These are phyloP conservation scores for Clarias pachynema DNA, from an alignment of 2,797 vertebrate genomes.

Conservation along the genomic window DNA sequence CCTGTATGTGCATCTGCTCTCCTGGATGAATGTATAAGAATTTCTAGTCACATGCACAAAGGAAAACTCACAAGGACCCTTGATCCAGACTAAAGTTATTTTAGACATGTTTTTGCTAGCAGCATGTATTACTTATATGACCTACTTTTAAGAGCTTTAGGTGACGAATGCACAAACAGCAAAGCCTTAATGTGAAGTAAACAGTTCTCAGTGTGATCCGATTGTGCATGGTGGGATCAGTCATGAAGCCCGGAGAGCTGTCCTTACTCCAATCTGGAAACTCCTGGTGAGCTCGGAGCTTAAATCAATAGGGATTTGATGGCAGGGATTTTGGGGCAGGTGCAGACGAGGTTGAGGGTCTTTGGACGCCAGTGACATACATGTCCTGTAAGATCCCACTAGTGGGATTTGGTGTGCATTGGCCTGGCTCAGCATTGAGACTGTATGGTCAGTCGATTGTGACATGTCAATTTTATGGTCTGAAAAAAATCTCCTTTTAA, in stretches of 20 bases:
- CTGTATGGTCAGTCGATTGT: slow-evolving; percentile 73
- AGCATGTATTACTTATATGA: slow-evolving; percentile 18
- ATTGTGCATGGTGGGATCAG: slow-evolving; percentile 74
- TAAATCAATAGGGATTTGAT: slow-evolving; percentile 77
- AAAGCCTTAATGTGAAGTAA: slow-evolving; percentile 55
- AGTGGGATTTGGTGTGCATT: slow-evolving; percentile 68
- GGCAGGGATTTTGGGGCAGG: slow-evolving; percentile 69
- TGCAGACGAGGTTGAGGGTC: slow-evolving; percentile 51
- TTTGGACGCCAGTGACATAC: slow-evolving; percentile 65
- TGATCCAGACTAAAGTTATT: background rate
- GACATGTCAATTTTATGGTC: slow-evolving; percentile 75
- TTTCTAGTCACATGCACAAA: background rate
- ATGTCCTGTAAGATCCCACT: slow-evolving; percentile 72
- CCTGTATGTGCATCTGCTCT: slow-evolving; percentile 11
- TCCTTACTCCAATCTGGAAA: slow-evolving; percentile 60
- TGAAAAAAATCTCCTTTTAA: slow-evolving; percentile 74
- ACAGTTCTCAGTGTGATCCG: slow-evolving; percentile 71
- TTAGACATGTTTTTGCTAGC: background rate
- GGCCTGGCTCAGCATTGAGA: slow-evolving; percentile 65
- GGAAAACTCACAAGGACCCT: background rate
- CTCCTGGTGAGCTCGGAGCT: slow-evolving; percentile 47
- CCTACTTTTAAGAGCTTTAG: slow-evolving; percentile 30
- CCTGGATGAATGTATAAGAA: background rate
- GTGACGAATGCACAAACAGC: slow-evolving; percentile 21
- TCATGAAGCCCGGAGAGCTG: slow-evolving; percentile 63